Evolutionary conservation across 2,888 invertebrate genomes (phyloP), one percentile per base, ranked within the genome.

Genomic region (Eristalis tenax): DNA sequence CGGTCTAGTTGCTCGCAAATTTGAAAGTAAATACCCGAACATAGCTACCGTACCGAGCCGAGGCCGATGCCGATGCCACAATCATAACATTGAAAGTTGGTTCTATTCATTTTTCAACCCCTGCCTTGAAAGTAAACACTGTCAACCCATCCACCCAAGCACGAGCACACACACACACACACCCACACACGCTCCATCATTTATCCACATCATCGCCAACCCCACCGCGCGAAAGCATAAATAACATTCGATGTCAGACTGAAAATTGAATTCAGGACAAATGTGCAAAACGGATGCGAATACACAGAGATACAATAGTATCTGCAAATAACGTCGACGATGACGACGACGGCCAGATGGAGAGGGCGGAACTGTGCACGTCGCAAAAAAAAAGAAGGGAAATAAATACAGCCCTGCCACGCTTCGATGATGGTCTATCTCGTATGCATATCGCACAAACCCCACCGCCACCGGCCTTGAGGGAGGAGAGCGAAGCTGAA

Each of bases 191-290:
- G 6, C 57, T 28, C 22, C 23, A 71, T 71, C 63, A 50, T 78
- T 78, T 71, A 79, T 71, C 28, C 65, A 79, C 32, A 79, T 79
- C 70, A 40, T 59, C 59, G 13, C 2, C 28, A 65, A n/a, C 18
- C 35, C 13, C 56, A 61, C 26, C 66, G 66, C 38, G 61, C 22
- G 66, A 43, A 22, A 59, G 56, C 65, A 75, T 75, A 70, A 76
- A 80, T 84, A 77, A 35, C 66, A 76, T 73, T 80, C 68, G 70
- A 66, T 84, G 76, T 73, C 71, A 68, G 56, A 77, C 68, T 64
- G 69, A 59, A 86, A 82, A 86, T 82, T 82, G 85, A 86, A 82
- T 82, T 82, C 69, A 69, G 64, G 50, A 74, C 82, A 82, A 85
- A 76, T 81, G 64, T 77, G 73, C 68, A 66, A 73, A 78, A 50